phyloP scores from a whole-genome alignment of 1,140 invertebrate genomes.

The fruit fly (Drosophila melanogaster) region Release_6_plus_ISO1_MT NT_033777.3:28582001-28582500 shows the following conservation, averaged over 20 bases:
- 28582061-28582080: conserved; percentile 72
- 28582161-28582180: conserved; percentile 81
- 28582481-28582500: conserved; percentile 78
- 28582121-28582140: conserved; percentile 71
- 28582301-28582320: conserved; percentile 49
- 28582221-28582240: conserved; percentile 45
- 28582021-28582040: conserved; percentile 62
- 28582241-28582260: conserved; percentile 18
- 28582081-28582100: conserved; percentile 79
- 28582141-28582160: conserved; percentile 79
- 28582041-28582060: conserved; percentile 80
- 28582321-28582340: conserved; percentile 53
- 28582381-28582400: conserved; percentile 69
- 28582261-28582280: conserved; percentile 55
- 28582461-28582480: conserved; percentile 62
- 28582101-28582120: conserved; percentile 57
- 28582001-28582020: conserved; percentile 70
- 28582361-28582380: background rate
- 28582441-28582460: conserved; percentile 48
- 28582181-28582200: background rate
- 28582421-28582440: conserved; percentile 54
- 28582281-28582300: conserved; percentile 30
- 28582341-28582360: conserved; percentile 69
- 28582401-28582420: conserved; percentile 65
- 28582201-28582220: conserved; percentile 37